phyloP scores from a whole-genome alignment of 2,888 invertebrate species.

The Deroplatys truncata region DNA sequence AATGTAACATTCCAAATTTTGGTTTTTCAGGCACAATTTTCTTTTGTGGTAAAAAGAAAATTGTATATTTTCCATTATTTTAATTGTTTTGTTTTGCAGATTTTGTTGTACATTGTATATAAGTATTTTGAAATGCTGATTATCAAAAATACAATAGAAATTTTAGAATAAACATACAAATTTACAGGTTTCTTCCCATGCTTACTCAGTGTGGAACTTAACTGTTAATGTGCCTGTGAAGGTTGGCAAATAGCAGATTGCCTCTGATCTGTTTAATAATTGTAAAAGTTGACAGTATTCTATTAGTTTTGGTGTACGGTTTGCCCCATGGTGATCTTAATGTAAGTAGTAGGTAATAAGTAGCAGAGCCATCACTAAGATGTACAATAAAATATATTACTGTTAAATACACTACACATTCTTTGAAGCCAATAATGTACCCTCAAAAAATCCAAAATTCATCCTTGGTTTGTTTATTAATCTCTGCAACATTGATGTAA shows the following conservation, averaged over 20 bases:
- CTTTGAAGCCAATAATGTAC: background rate
- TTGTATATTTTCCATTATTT: background rate
- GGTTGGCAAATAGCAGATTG: background rate
- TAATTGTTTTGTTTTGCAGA: background rate
- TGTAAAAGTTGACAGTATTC: conserved; percentile 2
- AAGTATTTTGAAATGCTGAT: background rate
- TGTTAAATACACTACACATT: background rate
- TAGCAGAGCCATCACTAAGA: background rate
- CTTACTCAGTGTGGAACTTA: background rate
- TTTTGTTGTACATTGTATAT: background rate
- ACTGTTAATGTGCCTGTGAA: background rate
- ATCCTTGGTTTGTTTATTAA: background rate
- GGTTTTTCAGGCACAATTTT: background rate
- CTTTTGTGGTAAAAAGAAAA: background rate
- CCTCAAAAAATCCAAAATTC: background rate
- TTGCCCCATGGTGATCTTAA: background rate
- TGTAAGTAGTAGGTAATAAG: background rate
- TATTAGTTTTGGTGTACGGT: conserved; percentile 7
- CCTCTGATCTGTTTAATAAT: background rate
- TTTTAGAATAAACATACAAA: background rate
- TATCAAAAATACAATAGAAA: background rate
- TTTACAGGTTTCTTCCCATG: background rate
- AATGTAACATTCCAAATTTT: background rate
- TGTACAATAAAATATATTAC: background rate
- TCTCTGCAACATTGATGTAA: too few species aligned